These are phyloP conservation scores for Leucophenga maculata DNA, from an alignment of 2,888 invertebrate species.

Conservation along the genomic window DNA sequence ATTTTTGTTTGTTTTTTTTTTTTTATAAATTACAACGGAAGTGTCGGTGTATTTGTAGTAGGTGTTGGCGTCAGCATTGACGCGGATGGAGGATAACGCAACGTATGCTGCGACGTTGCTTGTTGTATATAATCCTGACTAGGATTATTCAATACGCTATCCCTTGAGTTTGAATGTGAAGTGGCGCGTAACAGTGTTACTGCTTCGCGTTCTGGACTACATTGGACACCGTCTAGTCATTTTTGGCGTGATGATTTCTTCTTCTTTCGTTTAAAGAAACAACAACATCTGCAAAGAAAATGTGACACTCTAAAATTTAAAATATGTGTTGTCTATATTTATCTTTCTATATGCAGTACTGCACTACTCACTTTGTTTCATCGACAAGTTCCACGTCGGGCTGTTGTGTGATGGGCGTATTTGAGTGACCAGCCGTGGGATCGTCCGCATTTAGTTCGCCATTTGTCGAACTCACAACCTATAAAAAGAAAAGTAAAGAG, in stretches of 20 bases:
- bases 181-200: slow-evolving; percentile 77
- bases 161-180: slow-evolving; percentile 78
- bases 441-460: slow-evolving; percentile 96
- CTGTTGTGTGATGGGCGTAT: slow-evolving; percentile 95
- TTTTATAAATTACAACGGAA: slow-evolving; percentile 72
- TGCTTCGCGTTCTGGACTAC: slow-evolving; percentile 78
- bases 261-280: slow-evolving; percentile 99
- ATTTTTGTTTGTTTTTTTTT: not conserved
- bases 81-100: slow-evolving; percentile 74
- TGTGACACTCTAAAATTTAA: too few relatives aligned
- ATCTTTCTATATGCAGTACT: not conserved
- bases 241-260: slow-evolving; percentile 94
- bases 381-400: slow-evolving; percentile 96
- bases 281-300: slow-evolving; percentile 87
- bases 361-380: slow-evolving; percentile 95
- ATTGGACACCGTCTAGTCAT: slow-evolving; percentile 85
- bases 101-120: slow-evolving; percentile 73
- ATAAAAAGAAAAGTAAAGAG: slow-evolving; percentile 55
- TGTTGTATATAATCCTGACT: slow-evolving; percentile 75
- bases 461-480: slow-evolving; percentile 98
- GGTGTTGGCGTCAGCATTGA: slow-evolving; percentile 73
- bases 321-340: too few relatives aligned
- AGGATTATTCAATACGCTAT: slow-evolving; percentile 74
- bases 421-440: slow-evolving; percentile 96
- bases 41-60: slow-evolving; percentile 74